Conservation (phyloP, 2,113 vertebrate species). For the Muscicapa adusta region DNA sequence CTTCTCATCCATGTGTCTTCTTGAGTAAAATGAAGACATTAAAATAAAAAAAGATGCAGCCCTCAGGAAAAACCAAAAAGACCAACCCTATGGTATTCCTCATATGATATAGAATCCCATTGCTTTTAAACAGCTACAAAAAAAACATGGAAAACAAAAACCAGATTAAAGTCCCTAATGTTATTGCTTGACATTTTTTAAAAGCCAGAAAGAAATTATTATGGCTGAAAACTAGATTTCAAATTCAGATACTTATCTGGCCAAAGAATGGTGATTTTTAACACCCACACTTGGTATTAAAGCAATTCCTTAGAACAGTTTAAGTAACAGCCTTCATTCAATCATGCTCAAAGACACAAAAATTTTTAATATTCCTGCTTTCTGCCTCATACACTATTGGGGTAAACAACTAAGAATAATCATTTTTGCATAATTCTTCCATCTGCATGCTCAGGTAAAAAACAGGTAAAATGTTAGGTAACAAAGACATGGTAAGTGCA, state of each 20-base stretch:
- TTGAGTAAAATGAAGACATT: not conserved
- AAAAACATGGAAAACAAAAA: not conserved
- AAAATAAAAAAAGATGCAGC: not conserved
- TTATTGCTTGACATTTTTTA: not conserved
- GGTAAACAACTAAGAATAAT: not conserved
- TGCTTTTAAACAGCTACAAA: not conserved
- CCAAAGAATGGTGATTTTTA: not conserved
- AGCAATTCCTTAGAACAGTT: not conserved
- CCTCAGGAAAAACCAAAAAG: accelerated
- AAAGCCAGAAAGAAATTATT: not conserved
- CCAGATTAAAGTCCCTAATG: accelerated
- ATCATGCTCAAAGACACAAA: not conserved
- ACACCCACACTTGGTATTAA: not conserved
- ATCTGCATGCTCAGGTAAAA: not conserved
- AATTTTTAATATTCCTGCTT: not conserved
- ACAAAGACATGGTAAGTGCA: not conserved
- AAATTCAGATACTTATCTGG: not conserved
- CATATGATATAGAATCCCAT: not conserved
- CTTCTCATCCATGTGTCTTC: not conserved
- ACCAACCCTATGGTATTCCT: accelerated
- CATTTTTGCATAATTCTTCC: not conserved
- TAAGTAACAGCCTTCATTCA: not conserved
- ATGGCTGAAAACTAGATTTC: not conserved
- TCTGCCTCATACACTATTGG: not conserved
- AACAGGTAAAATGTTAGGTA: not conserved